phyloP scores from a whole-genome alignment of 2,113 vertebrate species.

The Phaethornis superciliosus region DNA sequence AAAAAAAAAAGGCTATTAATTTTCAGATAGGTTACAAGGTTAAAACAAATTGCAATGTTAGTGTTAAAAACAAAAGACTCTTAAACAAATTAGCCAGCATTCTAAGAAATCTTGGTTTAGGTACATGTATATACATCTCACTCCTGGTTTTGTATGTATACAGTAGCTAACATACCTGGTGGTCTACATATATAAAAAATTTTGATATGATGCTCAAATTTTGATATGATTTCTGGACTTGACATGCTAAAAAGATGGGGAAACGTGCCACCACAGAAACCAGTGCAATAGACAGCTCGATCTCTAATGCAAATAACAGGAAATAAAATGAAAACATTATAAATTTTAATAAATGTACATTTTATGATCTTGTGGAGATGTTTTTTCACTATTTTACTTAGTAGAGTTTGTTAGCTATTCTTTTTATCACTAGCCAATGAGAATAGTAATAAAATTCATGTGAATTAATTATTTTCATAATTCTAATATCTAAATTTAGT shows the following conservation, averaged over 20 bases:
- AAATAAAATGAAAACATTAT: neutral
- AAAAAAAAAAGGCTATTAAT: neutral
- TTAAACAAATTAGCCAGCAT: neutral
- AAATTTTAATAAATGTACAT: neutral
- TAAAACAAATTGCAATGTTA: neutral
- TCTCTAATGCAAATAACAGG: neutral
- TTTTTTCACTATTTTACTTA: neutral
- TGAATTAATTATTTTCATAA: neutral
- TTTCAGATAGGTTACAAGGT: neutral
- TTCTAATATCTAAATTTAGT: neutral
- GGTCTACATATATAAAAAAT: neutral
- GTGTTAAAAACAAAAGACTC: neutral
- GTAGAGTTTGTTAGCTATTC: neutral
- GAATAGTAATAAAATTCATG: neutral
- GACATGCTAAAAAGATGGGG: neutral
- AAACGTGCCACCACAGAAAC: neutral
- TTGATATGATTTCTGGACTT: neutral
- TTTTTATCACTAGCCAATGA: neutral
- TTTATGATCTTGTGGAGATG: neutral
- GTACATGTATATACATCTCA: neutral
- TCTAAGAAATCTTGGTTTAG: neutral
- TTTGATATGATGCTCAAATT: neutral
- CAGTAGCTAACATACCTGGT: neutral
- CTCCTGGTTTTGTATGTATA: neutral
- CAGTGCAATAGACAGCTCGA: neutral